Evolutionary conservation across 1,140 invertebrate genomes (phyloP).

Genomic region (Achatina immaculata): DNA sequence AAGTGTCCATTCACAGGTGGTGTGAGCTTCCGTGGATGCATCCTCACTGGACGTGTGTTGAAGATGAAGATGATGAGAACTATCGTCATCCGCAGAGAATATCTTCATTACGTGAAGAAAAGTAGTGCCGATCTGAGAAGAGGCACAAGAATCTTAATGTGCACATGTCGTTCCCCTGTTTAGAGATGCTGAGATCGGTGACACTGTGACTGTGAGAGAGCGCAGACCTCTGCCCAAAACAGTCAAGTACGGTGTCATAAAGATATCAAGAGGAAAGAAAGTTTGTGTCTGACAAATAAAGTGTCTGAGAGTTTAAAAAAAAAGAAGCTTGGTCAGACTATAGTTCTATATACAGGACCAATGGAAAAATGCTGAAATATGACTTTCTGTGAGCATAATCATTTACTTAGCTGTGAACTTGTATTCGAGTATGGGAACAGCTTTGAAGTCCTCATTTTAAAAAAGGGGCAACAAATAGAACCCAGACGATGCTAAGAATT

Average conservation of each 20-base stretch:
- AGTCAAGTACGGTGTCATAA: slow-evolving; percentile 97
- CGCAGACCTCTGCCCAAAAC: slow-evolving; percentile 98
- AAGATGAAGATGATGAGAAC: slow-evolving; percentile 99
- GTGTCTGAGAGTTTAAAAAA: no score
- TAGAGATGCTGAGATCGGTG: slow-evolving; percentile 95
- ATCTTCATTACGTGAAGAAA: slow-evolving; percentile 98
- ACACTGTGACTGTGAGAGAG: slow-evolving; percentile 98
- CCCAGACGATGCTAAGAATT: no score
- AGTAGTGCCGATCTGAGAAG: slow-evolving; percentile 99
- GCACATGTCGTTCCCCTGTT: slow-evolving; percentile 90
- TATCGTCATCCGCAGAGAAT: no score
- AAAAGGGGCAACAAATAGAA: no score
- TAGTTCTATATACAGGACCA: no score
- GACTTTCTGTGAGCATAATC: no score
- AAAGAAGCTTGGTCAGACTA: no score
- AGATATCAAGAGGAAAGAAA: slow-evolving; percentile 92
- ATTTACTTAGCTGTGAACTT: no score
- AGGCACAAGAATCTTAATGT: slow-evolving; percentile 99
- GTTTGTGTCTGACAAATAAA: slow-evolving; percentile 61
- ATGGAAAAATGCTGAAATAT: no score
- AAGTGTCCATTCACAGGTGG: slow-evolving; percentile 97
- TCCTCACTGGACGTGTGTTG: slow-evolving; percentile 94
- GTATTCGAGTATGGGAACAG: no score
- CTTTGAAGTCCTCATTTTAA: no score
- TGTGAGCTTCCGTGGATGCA: slow-evolving; percentile 96